Evolutionary conservation across 2,113 vertebrate genomes (phyloP), one percentile per base, ranked within the genome.

Genomic region (Uropsilus gracilis): DNA sequence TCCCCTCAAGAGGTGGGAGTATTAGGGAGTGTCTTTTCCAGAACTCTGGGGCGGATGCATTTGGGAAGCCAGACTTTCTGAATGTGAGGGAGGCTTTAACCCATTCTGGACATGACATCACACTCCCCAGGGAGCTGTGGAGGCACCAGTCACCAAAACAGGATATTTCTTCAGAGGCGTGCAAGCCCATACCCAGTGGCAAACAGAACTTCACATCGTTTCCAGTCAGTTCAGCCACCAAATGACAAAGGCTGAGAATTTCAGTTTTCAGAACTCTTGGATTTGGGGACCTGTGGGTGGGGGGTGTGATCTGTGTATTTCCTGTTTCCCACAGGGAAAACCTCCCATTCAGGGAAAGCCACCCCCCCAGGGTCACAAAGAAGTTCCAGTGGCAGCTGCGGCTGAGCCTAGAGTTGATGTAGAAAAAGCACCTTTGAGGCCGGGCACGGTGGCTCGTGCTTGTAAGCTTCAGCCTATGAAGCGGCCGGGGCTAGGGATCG

Each of bases 1-100:
- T 76, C 14, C 37, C 76, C 8, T 2, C 37, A 2, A 39, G 34
- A 55, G 20, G 53, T 2, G 20, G 20, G 53, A 22, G 53, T 20
- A 55, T 55, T 22, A 22, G 53, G 53, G 18, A 22, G 53, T 55
- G 5, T 57, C 59, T 59, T 30, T 34, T 48, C 39, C 42, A 50
- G 50, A 82, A 59, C 8, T 34, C 18, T 7, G 20, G 16, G 53
- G 18, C 30, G 0, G 18, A 39, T 32, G 24, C 34, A 13, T 78
- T 78, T 71, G 44, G 55, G 37, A 80, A 80, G 22, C 39, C 42
- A 39, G 76, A 44, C 68, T 82, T 75, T 86, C 24, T 44, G 28
- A 61, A 42, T 16, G 39, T 57, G 12, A 86, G 32, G 2, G 32
- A 39, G 39, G 39, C 28, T 8, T 1, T 8, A 11, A 2, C 42